Evolutionary conservation across 2,113 vertebrate species (phyloP).

Genomic region (Poecile atricapillus): DNA sequence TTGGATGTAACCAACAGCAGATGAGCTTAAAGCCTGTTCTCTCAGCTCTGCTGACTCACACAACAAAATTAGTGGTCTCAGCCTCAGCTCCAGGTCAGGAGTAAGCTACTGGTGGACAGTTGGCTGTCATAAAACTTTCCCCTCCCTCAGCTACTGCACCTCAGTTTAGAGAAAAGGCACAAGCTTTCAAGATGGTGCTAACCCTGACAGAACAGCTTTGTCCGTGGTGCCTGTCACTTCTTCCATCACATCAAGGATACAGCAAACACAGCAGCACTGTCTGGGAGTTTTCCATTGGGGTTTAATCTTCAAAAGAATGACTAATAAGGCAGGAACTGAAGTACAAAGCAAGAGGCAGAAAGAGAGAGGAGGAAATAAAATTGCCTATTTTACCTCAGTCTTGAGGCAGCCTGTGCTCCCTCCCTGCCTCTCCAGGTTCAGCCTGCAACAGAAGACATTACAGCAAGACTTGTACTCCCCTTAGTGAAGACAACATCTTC

Average conservation of each 20-base stretch:
- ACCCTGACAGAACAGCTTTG: background rate
- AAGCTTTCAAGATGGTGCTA: background rate
- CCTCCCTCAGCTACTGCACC: background rate
- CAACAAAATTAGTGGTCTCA: background rate
- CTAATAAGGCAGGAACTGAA: background rate
- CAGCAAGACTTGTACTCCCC: slow-evolving; percentile 37
- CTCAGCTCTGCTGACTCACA: background rate
- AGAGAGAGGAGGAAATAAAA: background rate
- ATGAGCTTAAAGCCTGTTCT: background rate
- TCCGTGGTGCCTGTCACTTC: accelerated
- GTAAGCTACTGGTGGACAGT: background rate
- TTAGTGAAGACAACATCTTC: slow-evolving; percentile 30
- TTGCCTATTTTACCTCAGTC: background rate
- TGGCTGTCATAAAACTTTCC: background rate
- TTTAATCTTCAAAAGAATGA: background rate
- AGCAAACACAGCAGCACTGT: background rate
- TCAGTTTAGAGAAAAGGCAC: background rate
- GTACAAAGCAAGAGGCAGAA: background rate
- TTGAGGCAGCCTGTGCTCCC: background rate
- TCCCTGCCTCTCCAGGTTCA: background rate
- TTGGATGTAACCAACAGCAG: background rate
- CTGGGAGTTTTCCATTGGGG: background rate
- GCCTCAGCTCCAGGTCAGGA: background rate
- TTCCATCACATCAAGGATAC: background rate
- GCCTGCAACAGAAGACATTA: background rate